Base-by-base conservation (phyloP, 2,797 vertebrate species). In the Cephalopachus bancanus region DNA sequence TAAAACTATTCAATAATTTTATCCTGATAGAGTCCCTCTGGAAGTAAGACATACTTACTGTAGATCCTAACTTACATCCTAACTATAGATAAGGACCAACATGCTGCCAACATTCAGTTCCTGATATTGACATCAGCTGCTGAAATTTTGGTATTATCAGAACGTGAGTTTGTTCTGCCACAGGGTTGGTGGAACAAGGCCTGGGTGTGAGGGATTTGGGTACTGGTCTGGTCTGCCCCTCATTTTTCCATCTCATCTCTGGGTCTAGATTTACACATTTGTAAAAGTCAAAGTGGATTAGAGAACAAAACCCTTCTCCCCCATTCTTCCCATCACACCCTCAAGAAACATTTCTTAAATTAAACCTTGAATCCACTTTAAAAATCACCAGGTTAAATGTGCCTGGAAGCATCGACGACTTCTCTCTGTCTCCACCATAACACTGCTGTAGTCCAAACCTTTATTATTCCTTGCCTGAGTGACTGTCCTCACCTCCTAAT, bases 341-440 rank as follows among this genome's bases (percentile, higher is more conserved):
- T 83, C 79, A 12, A 91, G 78, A 83, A 89, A 67, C 28, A 22
- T 76, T 90, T 94, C 60, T 75, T 55, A 49, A 65, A 44, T 53
- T 78, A 33, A 92, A 55, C 24, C 74, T 79, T 53, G 69, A 81
- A 33, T 10, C n/a, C 26, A 17, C 5, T 30, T 96, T 80, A 89
- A 65, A 83, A 85, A 49, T 53, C 69, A 22, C 37, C 37, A 49
- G 53, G 75, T 67, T 30, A 53, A 8, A 33, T 30, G 15, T 67
- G 15, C 28, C 86, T 30, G 37, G 51, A 33, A 65, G 9, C 2
- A 30, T 2, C 30, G 0, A 15, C 20, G 37, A 37, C 37, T 53
- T 28, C 37, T 53, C 30, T 78, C 55, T 0, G 0, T 37, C 44
- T 44, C 28, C 0, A 26, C 49, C 7, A 0, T 11, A 10, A n/a